Evolutionary conservation across 2,888 invertebrate genomes (phyloP), one percentile per base, ranked within the genome.

Genomic region (Orchesellides sinensis): DNA sequence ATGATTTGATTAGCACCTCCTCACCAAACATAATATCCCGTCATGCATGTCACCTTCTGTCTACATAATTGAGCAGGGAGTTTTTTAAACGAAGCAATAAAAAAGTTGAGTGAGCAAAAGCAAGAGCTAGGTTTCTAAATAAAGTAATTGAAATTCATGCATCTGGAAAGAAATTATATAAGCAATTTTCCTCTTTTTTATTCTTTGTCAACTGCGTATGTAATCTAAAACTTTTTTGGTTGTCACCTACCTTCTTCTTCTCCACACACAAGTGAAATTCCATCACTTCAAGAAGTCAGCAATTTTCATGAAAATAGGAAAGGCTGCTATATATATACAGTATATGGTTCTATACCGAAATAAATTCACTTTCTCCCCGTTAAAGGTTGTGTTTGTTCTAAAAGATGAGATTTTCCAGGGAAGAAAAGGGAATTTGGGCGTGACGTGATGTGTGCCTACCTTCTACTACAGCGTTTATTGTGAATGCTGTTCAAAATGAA

Each of bases 101-200:
- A n/a, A n/a, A n/a, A n/a, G n/a, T n/a, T n/a, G n/a, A n/a, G n/a
- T 32, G 32, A 32, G 32, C 32, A 5, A 32, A 32, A 32, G 32
- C n/a, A n/a, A n/a, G n/a, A n/a, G n/a, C n/a, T n/a, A n/a, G n/a
- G n/a, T n/a, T 40, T n/a, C 10, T 1, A 73, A 66, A 73, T 66
- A 49, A 73, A 66, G 80, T 72, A 79, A 72, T 79, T 79, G 72
- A 66, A 80, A 80, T 80, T 66, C 80, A 80, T 59, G 54, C 73
- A 73, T 25, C 45, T 73, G 80, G 72, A 80, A 80, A 73, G 73
- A 80, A n/a, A 80, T 80, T 80, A 80, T 59, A 73, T 63, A 72
- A 65, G 65, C 70, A 52, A 52, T 65, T 66, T 21, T 75, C 56
- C 19, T 49, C 19, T 17, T 19, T 17, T 14, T 32, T 52, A 17